Percentiles rank a stretch among this genome's conserved stretches.
Evolutionary conservation across 1,140 invertebrate genomes (phyloP).

Genomic region (Pseudomyrmex sp.): DNA sequence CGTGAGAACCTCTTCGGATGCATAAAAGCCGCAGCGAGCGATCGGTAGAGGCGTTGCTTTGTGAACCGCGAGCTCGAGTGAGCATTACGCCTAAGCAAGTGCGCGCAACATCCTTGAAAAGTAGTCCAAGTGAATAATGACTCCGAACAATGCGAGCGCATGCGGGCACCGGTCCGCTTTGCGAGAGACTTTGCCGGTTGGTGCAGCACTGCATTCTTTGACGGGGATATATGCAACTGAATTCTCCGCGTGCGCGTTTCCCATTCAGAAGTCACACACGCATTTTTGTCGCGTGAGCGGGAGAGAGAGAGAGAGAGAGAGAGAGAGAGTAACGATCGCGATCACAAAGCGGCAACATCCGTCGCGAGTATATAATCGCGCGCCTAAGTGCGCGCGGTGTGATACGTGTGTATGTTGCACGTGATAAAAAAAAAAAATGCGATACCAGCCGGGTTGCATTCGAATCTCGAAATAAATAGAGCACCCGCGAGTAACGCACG

Average conservation of each 20-base stretch:
- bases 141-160: conserved; percentile 69
- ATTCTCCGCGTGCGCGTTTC: conserved; percentile 16
- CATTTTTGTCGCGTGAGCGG: conserved; percentile 11
- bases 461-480: neutral
- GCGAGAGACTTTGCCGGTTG: conserved; percentile 29
- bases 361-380: conserved; percentile 27
- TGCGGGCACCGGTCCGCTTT: conserved; percentile 24
- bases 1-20: conserved; percentile 41
- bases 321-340: conserved; percentile 17
- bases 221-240: conserved; percentile 43
- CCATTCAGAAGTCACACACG: conserved; percentile 29
- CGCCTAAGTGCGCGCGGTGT: neutral
- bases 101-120: conserved; percentile 68
- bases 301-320: conserved; percentile 21
- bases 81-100: conserved; percentile 52
- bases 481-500: neutral
- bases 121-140: conserved; percentile 76
- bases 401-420: neutral
- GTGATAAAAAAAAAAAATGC: neutral
- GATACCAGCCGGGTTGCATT: no score
- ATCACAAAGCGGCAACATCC: conserved; percentile 41
- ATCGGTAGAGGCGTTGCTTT: conserved; percentile 44
- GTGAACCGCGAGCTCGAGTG: conserved; percentile 47
- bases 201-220: conserved; percentile 64
- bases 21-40: conserved; percentile 38